Evolutionary conservation across 2,113 vertebrate genomes (phyloP).

Genomic region (Chamaetylas fuelleborni): DNA sequence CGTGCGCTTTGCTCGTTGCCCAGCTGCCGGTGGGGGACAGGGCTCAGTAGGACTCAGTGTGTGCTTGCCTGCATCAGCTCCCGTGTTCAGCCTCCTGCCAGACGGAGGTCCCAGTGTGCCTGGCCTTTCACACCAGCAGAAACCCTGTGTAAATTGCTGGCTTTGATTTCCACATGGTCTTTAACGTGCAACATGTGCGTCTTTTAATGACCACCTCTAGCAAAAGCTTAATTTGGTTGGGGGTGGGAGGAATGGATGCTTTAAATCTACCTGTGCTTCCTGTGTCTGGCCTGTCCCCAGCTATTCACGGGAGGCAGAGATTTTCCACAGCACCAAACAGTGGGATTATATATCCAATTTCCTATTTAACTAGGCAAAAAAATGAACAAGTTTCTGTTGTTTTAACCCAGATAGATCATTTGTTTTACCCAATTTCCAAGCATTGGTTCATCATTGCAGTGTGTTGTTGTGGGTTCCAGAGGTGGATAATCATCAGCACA

Average conservation of each 20-base stretch:
- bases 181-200: neutral
- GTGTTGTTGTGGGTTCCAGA: neutral
- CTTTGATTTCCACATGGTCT: neutral
- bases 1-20: rapidly evolving
- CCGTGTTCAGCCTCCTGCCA: neutral
- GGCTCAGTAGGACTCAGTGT: rapidly evolving
- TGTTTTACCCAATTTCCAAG: neutral
- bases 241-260: neutral
- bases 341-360: neutral
- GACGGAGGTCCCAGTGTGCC: neutral
- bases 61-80: neutral
- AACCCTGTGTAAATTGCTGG: neutral
- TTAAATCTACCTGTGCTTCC: slow-evolving; percentile 21
- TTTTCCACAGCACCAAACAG: neutral
- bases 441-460: neutral
- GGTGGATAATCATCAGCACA: neutral
- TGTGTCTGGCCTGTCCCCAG: neutral
- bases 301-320: neutral
- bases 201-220: slow-evolving; percentile 10
- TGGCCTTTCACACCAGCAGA: neutral
- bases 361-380: neutral
- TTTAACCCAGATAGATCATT: neutral
- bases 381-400: neutral
- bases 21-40: neutral
- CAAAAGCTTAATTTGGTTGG: neutral